Conservation (phyloP, 64 coral and sea anemone species). For the Pocillopora verrucosa region DNA sequence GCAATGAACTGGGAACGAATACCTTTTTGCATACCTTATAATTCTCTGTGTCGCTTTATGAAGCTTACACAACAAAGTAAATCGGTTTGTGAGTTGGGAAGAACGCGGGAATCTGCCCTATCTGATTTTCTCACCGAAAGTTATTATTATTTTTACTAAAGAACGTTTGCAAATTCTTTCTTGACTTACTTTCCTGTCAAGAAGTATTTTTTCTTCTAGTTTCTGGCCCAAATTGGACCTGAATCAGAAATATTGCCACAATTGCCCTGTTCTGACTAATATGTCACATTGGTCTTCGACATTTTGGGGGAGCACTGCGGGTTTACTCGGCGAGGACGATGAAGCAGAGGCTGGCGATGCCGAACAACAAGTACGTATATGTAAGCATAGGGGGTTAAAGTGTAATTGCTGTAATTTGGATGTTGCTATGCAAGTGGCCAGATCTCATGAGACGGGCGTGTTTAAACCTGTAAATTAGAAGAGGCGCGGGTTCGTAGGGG, state of each 20-base stretch:
- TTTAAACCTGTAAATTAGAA: no score
- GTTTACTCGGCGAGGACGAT: conserved; percentile 75
- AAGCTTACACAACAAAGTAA: neutral
- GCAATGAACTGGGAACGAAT: no score
- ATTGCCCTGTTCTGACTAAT: neutral
- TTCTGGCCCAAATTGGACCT: neutral
- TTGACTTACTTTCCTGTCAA: neutral
- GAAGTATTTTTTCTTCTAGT: neutral
- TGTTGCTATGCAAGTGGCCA: neutral
- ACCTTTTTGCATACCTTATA: no score
- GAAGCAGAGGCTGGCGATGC: conserved; percentile 44
- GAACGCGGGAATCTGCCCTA: neutral
- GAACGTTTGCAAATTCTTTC: neutral
- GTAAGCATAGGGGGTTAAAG: neutral
- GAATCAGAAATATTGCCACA: neutral
- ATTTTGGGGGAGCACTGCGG: conserved; percentile 52
- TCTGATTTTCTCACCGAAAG: no score
- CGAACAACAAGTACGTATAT: conserved; percentile 34
- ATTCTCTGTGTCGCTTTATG: neutral
- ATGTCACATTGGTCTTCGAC: conserved; percentile 40
- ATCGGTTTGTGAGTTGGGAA: neutral
- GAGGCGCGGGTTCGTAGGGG: no score
- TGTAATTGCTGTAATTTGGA: neutral
- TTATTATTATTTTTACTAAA: no score
- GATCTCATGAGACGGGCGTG: neutral